Evolutionary conservation across 2,797 vertebrate genomes (phyloP).

Genomic region (Heteromormyrus szaboi): DNA sequence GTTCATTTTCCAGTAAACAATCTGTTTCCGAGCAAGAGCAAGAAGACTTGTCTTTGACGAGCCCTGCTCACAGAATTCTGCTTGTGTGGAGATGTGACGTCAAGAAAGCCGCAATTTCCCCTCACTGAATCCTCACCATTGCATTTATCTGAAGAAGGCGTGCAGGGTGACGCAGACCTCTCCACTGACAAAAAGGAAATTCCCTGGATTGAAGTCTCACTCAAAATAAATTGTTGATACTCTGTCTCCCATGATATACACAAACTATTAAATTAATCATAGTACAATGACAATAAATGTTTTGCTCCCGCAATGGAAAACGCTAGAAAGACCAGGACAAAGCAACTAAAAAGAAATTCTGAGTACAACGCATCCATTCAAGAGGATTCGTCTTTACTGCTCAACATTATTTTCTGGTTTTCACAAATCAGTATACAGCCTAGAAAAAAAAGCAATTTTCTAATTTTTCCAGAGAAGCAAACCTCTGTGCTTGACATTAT

Average conservation of each 20-base stretch:
- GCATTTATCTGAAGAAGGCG: not conserved
- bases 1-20: conserved; percentile 16
- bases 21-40: conserved; percentile 2
- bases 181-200: conserved; percentile 5
- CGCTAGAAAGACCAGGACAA: not conserved
- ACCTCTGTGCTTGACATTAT: not conserved
- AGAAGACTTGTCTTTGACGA: not conserved
- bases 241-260: not conserved
- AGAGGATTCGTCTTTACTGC: not conserved
- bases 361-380: not conserved
- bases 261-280: too few relatives aligned
- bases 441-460: not conserved
- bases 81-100: not conserved
- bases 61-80: not conserved
- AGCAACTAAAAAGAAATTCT: not conserved
- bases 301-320: not conserved
- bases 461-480: not conserved
- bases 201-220: not conserved
- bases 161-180: not conserved
- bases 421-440: not conserved
- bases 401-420: not conserved
- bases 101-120: conserved; percentile 15
- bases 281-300: not conserved
- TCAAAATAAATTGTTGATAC: not conserved
- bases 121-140: not conserved